Evolutionary conservation across 1,140 invertebrate genomes (phyloP).

Genomic region (Musca vetustissima): DNA sequence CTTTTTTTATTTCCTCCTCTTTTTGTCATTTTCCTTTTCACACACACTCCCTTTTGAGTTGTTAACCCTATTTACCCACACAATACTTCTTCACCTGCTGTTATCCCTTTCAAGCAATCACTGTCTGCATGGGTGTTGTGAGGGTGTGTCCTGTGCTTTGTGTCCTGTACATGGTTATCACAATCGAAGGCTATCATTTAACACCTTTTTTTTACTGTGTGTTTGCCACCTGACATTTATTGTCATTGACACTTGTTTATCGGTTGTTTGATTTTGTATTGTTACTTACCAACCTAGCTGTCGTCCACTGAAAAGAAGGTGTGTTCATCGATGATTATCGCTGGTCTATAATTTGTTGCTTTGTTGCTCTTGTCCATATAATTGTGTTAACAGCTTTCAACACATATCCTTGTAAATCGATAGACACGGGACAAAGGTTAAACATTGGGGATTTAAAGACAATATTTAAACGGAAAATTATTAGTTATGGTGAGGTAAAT

Average conservation of each 20-base stretch:
- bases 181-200: slow-evolving; percentile 11
- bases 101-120: not conserved
- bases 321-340: not conserved
- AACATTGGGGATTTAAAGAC: not conserved
- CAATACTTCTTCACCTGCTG: too few relatives aligned
- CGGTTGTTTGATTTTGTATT: not conserved
- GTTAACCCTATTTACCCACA: too few relatives aligned
- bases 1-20: too few relatives aligned
- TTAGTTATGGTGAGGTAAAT: too few relatives aligned
- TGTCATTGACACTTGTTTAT: slow-evolving; percentile 17
- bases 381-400: slow-evolving; percentile 14
- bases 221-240: slow-evolving; percentile 13
- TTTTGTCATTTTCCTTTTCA: too few relatives aligned
- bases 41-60: too few relatives aligned
- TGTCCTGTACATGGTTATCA: not conserved
- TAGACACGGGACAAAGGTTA: not conserved
- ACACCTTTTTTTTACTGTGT: slow-evolving; percentile 11
- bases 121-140: not conserved
- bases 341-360: slow-evolving; percentile 8
- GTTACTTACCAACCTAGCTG: too few relatives aligned
- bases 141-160: not conserved
- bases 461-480: not conserved
- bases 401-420: not conserved
- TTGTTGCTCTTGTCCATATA: slow-evolving; percentile 13
- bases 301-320: not conserved